These are phyloP conservation scores for Avahi laniger DNA, from an alignment of 2,797 vertebrate genomes.

Conservation along the genomic window DNA sequence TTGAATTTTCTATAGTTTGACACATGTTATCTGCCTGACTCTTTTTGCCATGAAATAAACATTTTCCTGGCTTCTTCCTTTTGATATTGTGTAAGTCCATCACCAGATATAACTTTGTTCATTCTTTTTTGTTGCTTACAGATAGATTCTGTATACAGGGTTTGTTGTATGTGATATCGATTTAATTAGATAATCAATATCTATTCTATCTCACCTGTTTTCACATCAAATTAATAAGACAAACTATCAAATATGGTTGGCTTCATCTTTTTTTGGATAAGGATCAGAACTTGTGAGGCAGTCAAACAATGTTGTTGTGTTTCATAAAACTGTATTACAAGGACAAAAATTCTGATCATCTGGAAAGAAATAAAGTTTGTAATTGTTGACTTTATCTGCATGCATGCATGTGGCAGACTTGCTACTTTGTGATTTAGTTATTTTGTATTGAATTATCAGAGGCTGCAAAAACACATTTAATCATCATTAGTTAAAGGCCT, in stretches of 20 bases:
- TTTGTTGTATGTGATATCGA: not conserved
- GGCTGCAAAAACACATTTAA: not conserved
- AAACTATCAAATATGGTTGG: not conserved
- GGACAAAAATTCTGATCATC: not conserved
- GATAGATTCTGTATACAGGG: not conserved
- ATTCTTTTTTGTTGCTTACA: not conserved
- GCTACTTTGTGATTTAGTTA: not conserved
- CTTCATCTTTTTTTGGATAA: not conserved
- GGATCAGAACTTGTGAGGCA: not conserved
- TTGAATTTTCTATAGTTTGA: not conserved
- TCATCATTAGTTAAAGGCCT: not conserved
- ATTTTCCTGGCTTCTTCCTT: not conserved
- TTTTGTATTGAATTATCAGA: slow-evolving; percentile 11
- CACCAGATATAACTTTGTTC: not conserved
- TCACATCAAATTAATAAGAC: not conserved
- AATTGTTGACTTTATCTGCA: not conserved
- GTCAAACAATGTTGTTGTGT: not conserved
- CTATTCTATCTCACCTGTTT: not conserved
- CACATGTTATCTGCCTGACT: not conserved
- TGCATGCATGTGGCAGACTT: not conserved
- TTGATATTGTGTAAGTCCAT: not conserved
- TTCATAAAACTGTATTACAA: not conserved
- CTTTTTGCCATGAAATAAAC: not conserved
- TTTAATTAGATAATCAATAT: not conserved
- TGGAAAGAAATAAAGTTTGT: not conserved